phyloP scores from a whole-genome alignment of 35 echinoderm and acorn worm species.

The Holothuria glaberrima region DNA sequence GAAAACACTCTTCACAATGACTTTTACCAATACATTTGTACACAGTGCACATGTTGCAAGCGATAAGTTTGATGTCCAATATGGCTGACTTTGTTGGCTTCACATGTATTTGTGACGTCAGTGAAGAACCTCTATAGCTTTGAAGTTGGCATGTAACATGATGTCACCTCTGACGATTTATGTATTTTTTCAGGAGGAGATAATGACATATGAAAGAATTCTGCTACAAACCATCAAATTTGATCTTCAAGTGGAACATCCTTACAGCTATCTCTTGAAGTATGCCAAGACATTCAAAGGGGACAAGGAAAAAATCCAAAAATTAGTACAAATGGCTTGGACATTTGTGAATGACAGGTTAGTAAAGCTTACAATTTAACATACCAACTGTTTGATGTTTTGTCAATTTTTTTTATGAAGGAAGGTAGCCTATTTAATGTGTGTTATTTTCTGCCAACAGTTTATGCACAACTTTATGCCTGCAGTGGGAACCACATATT shows the following conservation, averaged over 20 bases:
- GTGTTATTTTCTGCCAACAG: slow-evolving; percentile 40
- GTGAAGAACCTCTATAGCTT: too few relatives aligned
- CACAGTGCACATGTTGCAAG: too few relatives aligned
- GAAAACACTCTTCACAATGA: too few relatives aligned
- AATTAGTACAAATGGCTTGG: slow-evolving; percentile 99
- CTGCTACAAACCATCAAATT: slow-evolving; percentile 97
- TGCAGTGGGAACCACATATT: slow-evolving; percentile 98
- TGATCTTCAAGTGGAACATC: slow-evolving; percentile 98
- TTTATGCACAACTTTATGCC: slow-evolving; percentile 89
- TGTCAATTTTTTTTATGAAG: too few relatives aligned
- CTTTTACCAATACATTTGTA: too few relatives aligned
- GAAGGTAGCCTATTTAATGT: too few relatives aligned
- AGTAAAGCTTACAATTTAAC: neutral
- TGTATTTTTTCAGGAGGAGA: slow-evolving; percentile 82
- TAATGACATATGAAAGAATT: slow-evolving; percentile 98
- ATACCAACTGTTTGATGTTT: too few relatives aligned
- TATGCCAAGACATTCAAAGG: slow-evolving; percentile 99
- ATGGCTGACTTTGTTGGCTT: too few relatives aligned
- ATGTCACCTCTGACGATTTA: too few relatives aligned
- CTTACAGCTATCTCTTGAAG: slow-evolving; percentile 95
- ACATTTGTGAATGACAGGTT: slow-evolving; percentile 99
- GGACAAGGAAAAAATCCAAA: slow-evolving; percentile 98
- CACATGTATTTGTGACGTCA: too few relatives aligned
- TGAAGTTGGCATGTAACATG: too few relatives aligned
- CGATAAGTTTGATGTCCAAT: too few relatives aligned